phyloP scores from a whole-genome alignment of 35 echinoderm and acorn worm species.

The Amphiura filiformis region DNA sequence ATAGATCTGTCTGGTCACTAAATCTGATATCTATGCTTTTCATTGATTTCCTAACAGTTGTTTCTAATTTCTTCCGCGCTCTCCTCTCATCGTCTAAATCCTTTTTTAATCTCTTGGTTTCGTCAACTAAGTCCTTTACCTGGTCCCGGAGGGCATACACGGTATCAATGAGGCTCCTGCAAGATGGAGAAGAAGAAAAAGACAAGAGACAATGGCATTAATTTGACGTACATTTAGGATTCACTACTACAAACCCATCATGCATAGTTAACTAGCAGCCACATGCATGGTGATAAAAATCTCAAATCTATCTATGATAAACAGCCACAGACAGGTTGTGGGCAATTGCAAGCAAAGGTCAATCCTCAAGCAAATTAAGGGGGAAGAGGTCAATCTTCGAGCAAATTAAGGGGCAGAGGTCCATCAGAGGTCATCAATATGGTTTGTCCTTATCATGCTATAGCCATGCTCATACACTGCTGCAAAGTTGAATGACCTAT shows the following conservation, averaged over 20 bases:
- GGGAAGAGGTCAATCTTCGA: too few species aligned
- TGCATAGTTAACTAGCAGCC: background rate
- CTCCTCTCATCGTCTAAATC: conserved; percentile 84
- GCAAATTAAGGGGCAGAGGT: too few species aligned
- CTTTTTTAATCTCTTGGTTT: conserved; percentile 85
- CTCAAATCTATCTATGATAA: too few species aligned
- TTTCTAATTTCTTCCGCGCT: conserved; percentile 79
- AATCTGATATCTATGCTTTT: conserved; percentile 76
- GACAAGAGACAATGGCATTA: background rate
- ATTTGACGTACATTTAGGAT: too few species aligned
- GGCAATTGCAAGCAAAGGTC: too few species aligned
- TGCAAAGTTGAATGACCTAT: too few species aligned
- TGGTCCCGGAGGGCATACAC: conserved; percentile 98
- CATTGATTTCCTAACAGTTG: conserved; percentile 83
- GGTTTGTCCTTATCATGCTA: too few species aligned
- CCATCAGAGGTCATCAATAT: too few species aligned
- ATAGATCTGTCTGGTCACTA: conserved; percentile 56
- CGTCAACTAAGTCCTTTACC: conserved; percentile 93
- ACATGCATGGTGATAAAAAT: too few species aligned
- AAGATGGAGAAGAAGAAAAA: background rate
- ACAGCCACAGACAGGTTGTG: too few species aligned
- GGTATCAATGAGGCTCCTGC: conserved; percentile 94
- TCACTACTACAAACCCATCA: background rate
- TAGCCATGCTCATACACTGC: too few species aligned
- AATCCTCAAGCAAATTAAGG: too few species aligned